Evolutionary conservation across 2,797 vertebrate genomes (phyloP).

Genomic region (Nannoperca australis): DNA sequence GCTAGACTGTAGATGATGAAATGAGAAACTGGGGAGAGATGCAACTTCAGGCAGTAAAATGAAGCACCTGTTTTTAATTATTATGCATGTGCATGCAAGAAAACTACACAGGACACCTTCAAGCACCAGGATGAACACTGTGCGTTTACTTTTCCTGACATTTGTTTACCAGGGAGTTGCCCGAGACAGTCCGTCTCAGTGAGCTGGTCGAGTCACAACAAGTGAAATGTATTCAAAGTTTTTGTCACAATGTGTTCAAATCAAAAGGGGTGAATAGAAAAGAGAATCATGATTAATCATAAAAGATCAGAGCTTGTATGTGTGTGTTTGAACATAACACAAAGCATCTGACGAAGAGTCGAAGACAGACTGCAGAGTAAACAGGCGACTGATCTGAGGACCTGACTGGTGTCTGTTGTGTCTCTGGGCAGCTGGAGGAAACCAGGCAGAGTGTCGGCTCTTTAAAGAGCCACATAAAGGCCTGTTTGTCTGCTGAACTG

Average conservation of each 20-base stretch:
- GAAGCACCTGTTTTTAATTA: too few species aligned
- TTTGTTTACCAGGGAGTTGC: slow-evolving; percentile 52
- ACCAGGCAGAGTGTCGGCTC: slow-evolving; percentile 37
- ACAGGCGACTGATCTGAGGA: slow-evolving; percentile 23
- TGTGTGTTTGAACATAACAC: slow-evolving; percentile 1
- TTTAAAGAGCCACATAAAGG: slow-evolving; percentile 70
- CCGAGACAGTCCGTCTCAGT: background rate
- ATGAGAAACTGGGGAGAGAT: background rate
- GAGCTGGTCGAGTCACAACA: background rate
- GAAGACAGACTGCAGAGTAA: slow-evolving; percentile 5
- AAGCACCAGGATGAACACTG: slow-evolving; percentile 6
- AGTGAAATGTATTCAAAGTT: background rate
- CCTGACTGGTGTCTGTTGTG: slow-evolving; percentile 34
- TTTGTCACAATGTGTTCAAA: background rate
- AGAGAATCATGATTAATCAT: background rate
- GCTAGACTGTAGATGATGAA: background rate
- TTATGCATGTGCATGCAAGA: too few species aligned
- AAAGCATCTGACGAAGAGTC: slow-evolving; percentile 28
- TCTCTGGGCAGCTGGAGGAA: slow-evolving; percentile 29
- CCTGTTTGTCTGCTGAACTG: slow-evolving; percentile 57
- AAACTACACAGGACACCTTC: background rate
- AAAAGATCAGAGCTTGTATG: slow-evolving; percentile 15
- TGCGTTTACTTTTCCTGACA: background rate
- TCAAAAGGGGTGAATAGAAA: background rate
- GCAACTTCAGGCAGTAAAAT: background rate